phyloP scores from a whole-genome alignment of 2,888 invertebrate species.

The Xanthorhoe spadicearia region DNA sequence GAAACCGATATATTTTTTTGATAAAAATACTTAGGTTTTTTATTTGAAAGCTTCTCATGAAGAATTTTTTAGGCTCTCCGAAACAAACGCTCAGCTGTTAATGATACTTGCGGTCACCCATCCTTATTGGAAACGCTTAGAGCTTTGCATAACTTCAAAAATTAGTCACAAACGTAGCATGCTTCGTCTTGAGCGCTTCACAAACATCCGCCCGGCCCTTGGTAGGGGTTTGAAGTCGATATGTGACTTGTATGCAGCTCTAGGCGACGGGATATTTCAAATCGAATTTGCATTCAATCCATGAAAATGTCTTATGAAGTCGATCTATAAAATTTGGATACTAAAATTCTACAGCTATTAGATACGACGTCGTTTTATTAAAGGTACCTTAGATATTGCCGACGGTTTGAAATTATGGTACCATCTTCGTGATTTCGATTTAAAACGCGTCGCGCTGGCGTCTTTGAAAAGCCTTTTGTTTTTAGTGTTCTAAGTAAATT shows the following conservation, averaged over 20 bases:
- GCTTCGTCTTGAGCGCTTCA: too few relatives aligned
- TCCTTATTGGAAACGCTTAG: too few relatives aligned
- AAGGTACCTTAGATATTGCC: conserved; percentile 38
- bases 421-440: conserved; percentile 34
- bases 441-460: conserved; percentile 25
- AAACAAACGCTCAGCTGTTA: too few relatives aligned
- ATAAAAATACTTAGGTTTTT: too few relatives aligned
- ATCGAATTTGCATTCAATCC: conserved; percentile 59
- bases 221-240: conserved; percentile 44
- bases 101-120: too few relatives aligned
- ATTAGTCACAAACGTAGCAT: too few relatives aligned
- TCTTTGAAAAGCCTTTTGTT: conserved; percentile 30
- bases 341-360: conserved; percentile 42
- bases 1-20: too few relatives aligned
- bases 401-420: conserved; percentile 36
- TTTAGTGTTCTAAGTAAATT: conserved; percentile 32
- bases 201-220: neutral
- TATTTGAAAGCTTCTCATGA: too few relatives aligned
- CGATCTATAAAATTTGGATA: conserved; percentile 42
- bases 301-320: conserved; percentile 48
- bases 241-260: conserved; percentile 64
- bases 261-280: conserved; percentile 55
- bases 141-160: too few relatives aligned
- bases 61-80: too few relatives aligned
- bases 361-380: conserved; percentile 42